phyloP scores from a whole-genome alignment of 2,888 invertebrate genomes.

The Agrotis exclamationis region DNA sequence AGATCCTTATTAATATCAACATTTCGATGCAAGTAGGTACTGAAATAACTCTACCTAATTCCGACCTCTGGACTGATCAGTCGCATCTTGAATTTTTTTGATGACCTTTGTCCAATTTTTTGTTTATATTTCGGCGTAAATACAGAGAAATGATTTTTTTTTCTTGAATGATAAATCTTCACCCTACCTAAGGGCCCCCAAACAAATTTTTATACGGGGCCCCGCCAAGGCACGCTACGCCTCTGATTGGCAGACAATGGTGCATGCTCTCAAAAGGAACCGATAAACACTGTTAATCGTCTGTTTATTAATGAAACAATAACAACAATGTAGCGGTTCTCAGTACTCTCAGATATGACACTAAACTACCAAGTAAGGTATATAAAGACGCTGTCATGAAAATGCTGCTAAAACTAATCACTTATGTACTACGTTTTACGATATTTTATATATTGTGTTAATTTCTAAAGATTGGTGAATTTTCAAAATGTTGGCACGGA shows the following conservation, averaged over 20 bases:
- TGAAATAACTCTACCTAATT: too few relatives aligned
- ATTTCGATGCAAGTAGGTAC: too few relatives aligned
- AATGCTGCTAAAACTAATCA: not conserved
- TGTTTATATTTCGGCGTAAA: too few relatives aligned
- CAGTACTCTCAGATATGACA: slow-evolving; percentile 22
- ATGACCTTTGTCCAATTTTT: too few relatives aligned
- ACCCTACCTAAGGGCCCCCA: too few relatives aligned
- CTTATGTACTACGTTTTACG: not conserved
- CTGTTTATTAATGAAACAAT: slow-evolving; percentile 24
- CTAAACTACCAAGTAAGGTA: slow-evolving; percentile 19
- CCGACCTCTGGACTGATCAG: too few relatives aligned
- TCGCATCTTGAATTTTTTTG: too few relatives aligned
- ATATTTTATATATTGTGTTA: not conserved
- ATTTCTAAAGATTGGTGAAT: not conserved
- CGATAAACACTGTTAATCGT: slow-evolving; percentile 19
- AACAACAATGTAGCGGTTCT: slow-evolving; percentile 40
- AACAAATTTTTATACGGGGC: too few relatives aligned
- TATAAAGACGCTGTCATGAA: slow-evolving; percentile 15
- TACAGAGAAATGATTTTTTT: too few relatives aligned
- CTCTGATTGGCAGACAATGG: slow-evolving; percentile 13
- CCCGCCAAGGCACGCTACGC: too few relatives aligned
- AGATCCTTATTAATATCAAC: too few relatives aligned
- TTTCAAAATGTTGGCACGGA: not conserved
- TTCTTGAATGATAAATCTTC: too few relatives aligned
- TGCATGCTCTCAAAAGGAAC: slow-evolving; percentile 7